Percentiles rank a stretch among this genome's conserved stretches.
phyloP scores from a whole-genome alignment of 64 coral and sea anemone genomes.

The Cladopsammia gracilis region DNA sequence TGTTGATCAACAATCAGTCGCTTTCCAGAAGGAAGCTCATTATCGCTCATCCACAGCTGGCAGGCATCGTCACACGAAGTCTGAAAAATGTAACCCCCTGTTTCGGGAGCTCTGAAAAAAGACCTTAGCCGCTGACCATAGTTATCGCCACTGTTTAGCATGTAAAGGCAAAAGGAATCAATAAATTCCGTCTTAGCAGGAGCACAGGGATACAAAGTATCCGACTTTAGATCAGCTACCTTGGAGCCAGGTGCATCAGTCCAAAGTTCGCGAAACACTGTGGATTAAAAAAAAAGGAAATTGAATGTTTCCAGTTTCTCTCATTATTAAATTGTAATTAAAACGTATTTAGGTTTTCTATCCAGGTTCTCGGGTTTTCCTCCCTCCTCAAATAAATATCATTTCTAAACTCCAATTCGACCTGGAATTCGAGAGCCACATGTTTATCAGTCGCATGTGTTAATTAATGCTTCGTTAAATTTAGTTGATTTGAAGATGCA shows the following conservation, averaged over 20 bases:
- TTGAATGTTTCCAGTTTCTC: too few relatives aligned
- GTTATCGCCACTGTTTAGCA: neutral
- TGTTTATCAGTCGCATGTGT: too few relatives aligned
- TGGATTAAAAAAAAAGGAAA: neutral
- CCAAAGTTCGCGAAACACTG: constrained; percentile 76
- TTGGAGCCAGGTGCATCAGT: constrained; percentile 24
- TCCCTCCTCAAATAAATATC: too few relatives aligned
- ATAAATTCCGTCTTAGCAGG: constrained; percentile 17
- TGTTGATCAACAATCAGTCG: constrained; percentile 68
- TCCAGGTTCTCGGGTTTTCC: too few relatives aligned
- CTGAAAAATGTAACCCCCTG: constrained; percentile 63
- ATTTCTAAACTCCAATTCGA: too few relatives aligned
- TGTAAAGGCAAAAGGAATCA: constrained; percentile 63
- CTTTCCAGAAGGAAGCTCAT: neutral
- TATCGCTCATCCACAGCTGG: constrained; percentile 71
- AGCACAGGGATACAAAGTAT: constrained; percentile 46
- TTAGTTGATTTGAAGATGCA: too few relatives aligned
- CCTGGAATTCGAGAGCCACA: too few relatives aligned
- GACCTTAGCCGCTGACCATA: constrained; percentile 77
- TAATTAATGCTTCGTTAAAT: too few relatives aligned
- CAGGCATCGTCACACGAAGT: constrained; percentile 79
- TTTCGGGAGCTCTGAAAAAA: constrained; percentile 71
- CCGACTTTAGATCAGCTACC: constrained; percentile 32
- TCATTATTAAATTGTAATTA: too few relatives aligned
- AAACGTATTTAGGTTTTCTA: too few relatives aligned